phyloP scores from a whole-genome alignment of 2,113 vertebrate genomes.

The Orientallactaga bullata region DNA sequence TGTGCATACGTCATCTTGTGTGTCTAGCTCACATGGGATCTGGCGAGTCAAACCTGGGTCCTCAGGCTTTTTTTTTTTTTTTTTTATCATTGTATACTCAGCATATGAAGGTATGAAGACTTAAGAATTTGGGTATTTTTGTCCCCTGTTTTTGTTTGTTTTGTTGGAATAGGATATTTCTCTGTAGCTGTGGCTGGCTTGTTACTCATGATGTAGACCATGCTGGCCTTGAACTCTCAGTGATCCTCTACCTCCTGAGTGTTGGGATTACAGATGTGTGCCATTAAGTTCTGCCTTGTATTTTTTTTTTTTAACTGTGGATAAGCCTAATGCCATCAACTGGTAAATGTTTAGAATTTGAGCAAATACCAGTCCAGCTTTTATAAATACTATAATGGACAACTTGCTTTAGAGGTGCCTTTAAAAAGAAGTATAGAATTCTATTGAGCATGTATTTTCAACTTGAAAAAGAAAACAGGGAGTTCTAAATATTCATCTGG shows the following conservation, averaged over 20 bases:
- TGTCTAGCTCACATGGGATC: too few species aligned
- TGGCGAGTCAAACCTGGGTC: too few species aligned
- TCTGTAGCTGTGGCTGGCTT: neutral
- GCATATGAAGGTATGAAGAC: neutral
- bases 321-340: constrained; percentile 5
- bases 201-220: neutral
- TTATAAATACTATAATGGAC: constrained; percentile 48
- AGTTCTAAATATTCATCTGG: neutral
- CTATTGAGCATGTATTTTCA: constrained; percentile 55
- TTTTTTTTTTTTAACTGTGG: constrained; percentile 57
- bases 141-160: neutral
- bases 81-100: neutral
- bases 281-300: neutral
- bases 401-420: neutral
- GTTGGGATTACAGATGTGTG: neutral
- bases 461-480: constrained; percentile 27
- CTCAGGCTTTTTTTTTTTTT: too few species aligned
- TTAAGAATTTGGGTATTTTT: neutral
- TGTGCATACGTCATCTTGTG: too few species aligned
- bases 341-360: constrained; percentile 57
- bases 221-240: neutral
- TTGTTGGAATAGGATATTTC: neutral
- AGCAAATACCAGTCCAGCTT: constrained; percentile 58
- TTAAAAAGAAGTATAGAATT: constrained; percentile 46
- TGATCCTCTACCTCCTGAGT: neutral